phyloP scores from a whole-genome alignment of 2,888 invertebrate species.

The Sarcophaga carnaria region DNA sequence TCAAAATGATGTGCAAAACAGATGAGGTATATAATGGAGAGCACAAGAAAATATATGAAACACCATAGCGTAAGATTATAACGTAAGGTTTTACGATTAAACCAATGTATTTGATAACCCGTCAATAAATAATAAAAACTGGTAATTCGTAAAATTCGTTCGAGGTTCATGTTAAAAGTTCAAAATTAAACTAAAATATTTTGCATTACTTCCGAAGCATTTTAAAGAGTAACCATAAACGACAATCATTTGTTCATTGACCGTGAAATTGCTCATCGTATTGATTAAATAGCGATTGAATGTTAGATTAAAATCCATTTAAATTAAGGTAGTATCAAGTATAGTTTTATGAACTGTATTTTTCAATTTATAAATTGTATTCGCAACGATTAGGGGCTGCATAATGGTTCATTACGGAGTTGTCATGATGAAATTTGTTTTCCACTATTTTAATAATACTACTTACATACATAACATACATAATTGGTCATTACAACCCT shows the following conservation, averaged over 20 bases:
- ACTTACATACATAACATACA: too few species aligned
- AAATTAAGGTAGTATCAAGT: too few species aligned
- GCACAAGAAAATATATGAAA: conserved; percentile 68
- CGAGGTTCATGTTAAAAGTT: conserved; percentile 71
- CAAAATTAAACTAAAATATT: conserved; percentile 3
- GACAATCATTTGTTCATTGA: background rate
- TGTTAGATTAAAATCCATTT: too few species aligned
- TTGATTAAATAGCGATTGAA: too few species aligned
- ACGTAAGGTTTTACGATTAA: conserved; percentile 65
- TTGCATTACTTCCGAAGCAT: background rate
- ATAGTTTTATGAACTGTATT: too few species aligned
- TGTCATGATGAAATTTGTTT: too few species aligned
- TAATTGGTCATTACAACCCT: too few species aligned
- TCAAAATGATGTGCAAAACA: conserved; percentile 77
- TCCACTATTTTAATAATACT: too few species aligned
- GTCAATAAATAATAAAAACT: conserved; percentile 71
- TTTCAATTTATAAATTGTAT: too few species aligned
- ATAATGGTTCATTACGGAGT: too few species aligned
- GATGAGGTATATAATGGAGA: conserved; percentile 70
- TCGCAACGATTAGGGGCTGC: too few species aligned
- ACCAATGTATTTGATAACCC: conserved; percentile 74
- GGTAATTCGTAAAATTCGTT: conserved; percentile 72
- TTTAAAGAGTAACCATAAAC: background rate
- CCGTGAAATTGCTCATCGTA: background rate
- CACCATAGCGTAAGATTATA: conserved; percentile 71